Percentiles rank a stretch among this genome's conserved stretches.
Evolutionary conservation across 2,888 invertebrate genomes (phyloP).

Genomic region (Elmis aenea): DNA sequence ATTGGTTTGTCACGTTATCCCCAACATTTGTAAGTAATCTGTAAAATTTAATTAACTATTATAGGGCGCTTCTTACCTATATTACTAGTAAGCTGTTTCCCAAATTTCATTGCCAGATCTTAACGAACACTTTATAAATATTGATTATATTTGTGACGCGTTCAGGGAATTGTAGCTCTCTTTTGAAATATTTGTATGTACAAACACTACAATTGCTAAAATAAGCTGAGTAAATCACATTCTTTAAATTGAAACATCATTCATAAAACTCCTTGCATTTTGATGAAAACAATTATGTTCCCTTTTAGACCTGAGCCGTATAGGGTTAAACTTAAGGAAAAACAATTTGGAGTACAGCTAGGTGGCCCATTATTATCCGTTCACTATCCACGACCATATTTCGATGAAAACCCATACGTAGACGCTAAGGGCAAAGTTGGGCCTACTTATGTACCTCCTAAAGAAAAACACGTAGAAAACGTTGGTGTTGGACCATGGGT

Average conservation of each 20-base stretch:
- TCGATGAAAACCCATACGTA: constrained; percentile 43
- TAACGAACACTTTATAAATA: too few relatives aligned
- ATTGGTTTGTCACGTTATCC: constrained; percentile 51
- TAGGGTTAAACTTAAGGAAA: constrained; percentile 29
- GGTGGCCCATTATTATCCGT: constrained; percentile 34
- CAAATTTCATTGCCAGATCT: too few relatives aligned
- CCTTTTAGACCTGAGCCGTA: constrained; percentile 33
- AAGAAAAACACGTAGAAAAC: constrained; percentile 2
- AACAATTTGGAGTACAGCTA: constrained; percentile 27
- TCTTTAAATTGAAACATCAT: too few relatives aligned
- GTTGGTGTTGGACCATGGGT: constrained; percentile 27
- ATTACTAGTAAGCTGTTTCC: too few relatives aligned
- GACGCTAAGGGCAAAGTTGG: constrained; percentile 33
- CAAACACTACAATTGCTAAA: too few relatives aligned
- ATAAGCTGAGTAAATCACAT: too few relatives aligned
- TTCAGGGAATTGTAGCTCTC: too few relatives aligned
- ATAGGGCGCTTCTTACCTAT: too few relatives aligned
- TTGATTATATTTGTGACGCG: too few relatives aligned
- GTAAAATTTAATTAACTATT: too few relatives aligned
- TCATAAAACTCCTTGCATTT: too few relatives aligned
- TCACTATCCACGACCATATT: constrained; percentile 38
- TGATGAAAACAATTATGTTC: background rate
- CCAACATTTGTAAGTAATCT: constrained; percentile 31
- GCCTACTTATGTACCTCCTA: constrained; percentile 25
- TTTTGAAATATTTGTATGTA: too few relatives aligned